phyloP scores from a whole-genome alignment of 2,888 invertebrate genomes.

The Drosophila subsilvestris region DNA sequence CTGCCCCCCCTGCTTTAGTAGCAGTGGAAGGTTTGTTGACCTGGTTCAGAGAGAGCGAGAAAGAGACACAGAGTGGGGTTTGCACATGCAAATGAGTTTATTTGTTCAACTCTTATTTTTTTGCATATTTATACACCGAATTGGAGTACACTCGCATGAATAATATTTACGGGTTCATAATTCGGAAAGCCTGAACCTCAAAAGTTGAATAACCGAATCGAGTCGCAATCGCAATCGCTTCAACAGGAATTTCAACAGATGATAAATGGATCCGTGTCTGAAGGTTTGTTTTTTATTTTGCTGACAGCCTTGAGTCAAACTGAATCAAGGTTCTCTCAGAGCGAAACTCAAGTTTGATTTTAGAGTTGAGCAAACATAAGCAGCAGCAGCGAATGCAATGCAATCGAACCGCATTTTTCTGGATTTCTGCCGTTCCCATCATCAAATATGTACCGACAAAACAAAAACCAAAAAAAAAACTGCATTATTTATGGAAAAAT shows the following conservation, averaged over 20 bases:
- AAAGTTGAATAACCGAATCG: slow-evolving; percentile 37
- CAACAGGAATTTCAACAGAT: slow-evolving; percentile 19
- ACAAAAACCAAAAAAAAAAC: background rate
- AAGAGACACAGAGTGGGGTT: no score
- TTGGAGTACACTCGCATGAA: slow-evolving; percentile 39
- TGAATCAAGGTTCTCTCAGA: slow-evolving; percentile 40
- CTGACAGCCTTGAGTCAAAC: slow-evolving; percentile 32
- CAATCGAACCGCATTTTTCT: slow-evolving; percentile 24
- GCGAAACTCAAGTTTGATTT: slow-evolving; percentile 25
- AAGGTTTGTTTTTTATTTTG: slow-evolving; percentile 15
- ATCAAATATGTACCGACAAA: slow-evolving; percentile 35
- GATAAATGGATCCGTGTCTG: slow-evolving; percentile 25
- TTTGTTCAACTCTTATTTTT: slow-evolving; percentile 32
- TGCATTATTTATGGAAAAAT: slow-evolving; percentile 62
- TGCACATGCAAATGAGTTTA: slow-evolving; percentile 39
- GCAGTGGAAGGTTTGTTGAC: slow-evolving; percentile 41
- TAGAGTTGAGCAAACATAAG: slow-evolving; percentile 11
- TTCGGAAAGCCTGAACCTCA: slow-evolving; percentile 29
- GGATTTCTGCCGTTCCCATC: slow-evolving; percentile 27
- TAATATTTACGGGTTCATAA: slow-evolving; percentile 43
- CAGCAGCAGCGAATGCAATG: background rate
- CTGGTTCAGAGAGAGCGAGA: slow-evolving; percentile 22
- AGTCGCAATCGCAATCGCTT: slow-evolving; percentile 21
- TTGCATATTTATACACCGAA: slow-evolving; percentile 34
- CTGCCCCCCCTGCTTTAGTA: slow-evolving; percentile 3